phyloP scores from a whole-genome alignment of 2,797 vertebrate genomes.

The Lutjanus campechanus region DNA sequence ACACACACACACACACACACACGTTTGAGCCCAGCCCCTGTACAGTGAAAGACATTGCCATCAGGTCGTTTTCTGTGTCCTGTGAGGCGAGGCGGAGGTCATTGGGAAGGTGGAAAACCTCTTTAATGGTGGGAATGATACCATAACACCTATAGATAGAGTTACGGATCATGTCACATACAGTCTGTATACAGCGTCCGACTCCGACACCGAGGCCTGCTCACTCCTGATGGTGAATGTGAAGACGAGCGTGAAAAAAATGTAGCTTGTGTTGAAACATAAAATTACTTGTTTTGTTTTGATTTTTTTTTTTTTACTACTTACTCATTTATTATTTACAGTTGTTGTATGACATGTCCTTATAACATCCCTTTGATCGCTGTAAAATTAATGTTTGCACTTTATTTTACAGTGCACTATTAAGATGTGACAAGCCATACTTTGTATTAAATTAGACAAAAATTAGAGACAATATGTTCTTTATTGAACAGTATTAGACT shows the following conservation, averaged over 20 bases:
- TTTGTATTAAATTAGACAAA: no score
- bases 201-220: slow-evolving; percentile 47
- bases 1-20: slow-evolving; percentile 33
- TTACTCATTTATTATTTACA: background rate
- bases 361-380: background rate
- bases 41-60: slow-evolving; percentile 72
- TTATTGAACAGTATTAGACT: no score
- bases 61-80: slow-evolving; percentile 81
- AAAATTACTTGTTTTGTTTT: slow-evolving; percentile 1
- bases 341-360: background rate
- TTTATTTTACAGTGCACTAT: no score
- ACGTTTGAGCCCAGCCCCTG: slow-evolving; percentile 41
- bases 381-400: background rate
- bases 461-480: no score
- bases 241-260: slow-evolving; percentile 47
- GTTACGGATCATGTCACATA: slow-evolving; percentile 80
- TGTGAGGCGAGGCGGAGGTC: slow-evolving; percentile 81
- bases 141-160: slow-evolving; percentile 84
- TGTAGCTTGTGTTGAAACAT: slow-evolving; percentile 14
- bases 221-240: slow-evolving; percentile 42
- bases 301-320: background rate
- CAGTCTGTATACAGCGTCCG: slow-evolving; percentile 59
- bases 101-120: slow-evolving; percentile 81
- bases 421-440: no score
- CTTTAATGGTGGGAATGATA: slow-evolving; percentile 84